A percentile compares a stretch with the other conserved stretches of the same genome.
Evolutionary conservation across 2,888 invertebrate genomes (phyloP).

Genomic region (Cephalotes varians): DNA sequence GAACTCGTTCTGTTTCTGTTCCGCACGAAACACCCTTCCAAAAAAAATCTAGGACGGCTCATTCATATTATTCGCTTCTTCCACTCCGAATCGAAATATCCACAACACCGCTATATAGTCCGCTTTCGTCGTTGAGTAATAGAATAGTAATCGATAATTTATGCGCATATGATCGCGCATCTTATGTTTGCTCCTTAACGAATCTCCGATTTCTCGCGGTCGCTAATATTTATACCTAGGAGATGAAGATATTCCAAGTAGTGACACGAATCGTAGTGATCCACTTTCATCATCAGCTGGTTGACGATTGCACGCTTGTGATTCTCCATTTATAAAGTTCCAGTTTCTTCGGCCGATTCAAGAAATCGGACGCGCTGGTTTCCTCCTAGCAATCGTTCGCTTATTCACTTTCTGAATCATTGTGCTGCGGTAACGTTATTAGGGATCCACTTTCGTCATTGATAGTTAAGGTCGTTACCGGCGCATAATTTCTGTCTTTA

Average conservation of each 20-base stretch:
- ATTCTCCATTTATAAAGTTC: conserved; percentile 34
- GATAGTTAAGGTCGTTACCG: background rate
- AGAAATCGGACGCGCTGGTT: background rate
- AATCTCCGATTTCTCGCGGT: background rate
- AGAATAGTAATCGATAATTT: background rate
- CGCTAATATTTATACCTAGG: background rate
- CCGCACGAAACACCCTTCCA: background rate
- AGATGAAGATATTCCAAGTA: background rate
- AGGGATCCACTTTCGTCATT: conserved; percentile 28
- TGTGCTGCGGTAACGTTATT: conserved; percentile 15
- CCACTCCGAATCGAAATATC: conserved; percentile 17
- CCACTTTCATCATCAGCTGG: conserved; percentile 44
- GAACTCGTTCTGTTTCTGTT: background rate
- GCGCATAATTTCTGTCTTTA: conserved; percentile 18
- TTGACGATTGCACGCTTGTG: background rate
- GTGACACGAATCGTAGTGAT: conserved; percentile 30
- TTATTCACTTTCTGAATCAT: conserved; percentile 44
- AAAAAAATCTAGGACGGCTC: background rate
- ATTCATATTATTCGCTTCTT: background rate
- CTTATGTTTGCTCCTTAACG: background rate
- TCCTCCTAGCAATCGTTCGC: background rate
- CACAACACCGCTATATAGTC: background rate
- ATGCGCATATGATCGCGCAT: background rate
- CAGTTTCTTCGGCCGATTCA: conserved; percentile 6
- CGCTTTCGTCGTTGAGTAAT: background rate